Percentiles rank a stretch among this genome's conserved stretches.
Evolutionary conservation across 1,140 invertebrate genomes (phyloP).

Genomic region (Drosophila elegans): DNA sequence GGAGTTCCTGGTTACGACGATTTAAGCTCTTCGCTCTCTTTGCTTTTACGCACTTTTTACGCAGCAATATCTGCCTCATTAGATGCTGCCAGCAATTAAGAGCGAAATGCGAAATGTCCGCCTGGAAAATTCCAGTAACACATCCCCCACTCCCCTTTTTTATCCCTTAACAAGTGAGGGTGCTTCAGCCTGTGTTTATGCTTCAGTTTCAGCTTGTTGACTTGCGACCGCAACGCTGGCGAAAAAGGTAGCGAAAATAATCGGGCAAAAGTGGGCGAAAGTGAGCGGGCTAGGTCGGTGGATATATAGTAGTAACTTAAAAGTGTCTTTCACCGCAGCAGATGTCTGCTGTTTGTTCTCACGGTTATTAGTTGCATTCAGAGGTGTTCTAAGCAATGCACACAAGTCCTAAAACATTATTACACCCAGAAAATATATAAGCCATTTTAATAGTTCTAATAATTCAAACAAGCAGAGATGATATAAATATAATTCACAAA

Average conservation of each 20-base stretch:
- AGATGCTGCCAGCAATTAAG: slow-evolving; percentile 51
- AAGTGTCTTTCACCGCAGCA: slow-evolving; percentile 21
- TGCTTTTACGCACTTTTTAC: slow-evolving; percentile 65
- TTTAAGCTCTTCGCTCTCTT: slow-evolving; percentile 37
- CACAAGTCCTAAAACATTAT: slow-evolving; percentile 9
- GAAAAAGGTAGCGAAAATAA: slow-evolving; percentile 28
- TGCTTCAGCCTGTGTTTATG: slow-evolving; percentile 10
- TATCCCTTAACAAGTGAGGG: slow-evolving; percentile 17
- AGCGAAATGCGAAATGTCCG: slow-evolving; percentile 33
- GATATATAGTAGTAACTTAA: slow-evolving; percentile 20
- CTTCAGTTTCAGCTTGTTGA: slow-evolving; percentile 33
- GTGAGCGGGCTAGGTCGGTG: background rate
- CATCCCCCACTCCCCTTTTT: background rate
- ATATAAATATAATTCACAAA: too few species aligned
- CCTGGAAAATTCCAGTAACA: slow-evolving; percentile 2
- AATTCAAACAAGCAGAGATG: too few species aligned
- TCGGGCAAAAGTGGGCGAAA: slow-evolving; percentile 14
- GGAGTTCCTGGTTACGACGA: slow-evolving; percentile 3
- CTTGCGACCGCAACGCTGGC: slow-evolving; percentile 30
- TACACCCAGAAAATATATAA: background rate
- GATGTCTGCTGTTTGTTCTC: slow-evolving; percentile 41
- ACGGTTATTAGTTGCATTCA: slow-evolving; percentile 33
- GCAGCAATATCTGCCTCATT: slow-evolving; percentile 61
- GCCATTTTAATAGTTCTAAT: background rate
- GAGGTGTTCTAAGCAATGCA: slow-evolving; percentile 9